These are phyloP conservation scores for Halcyon malimbica DNA, from an alignment of 2,113 vertebrate genomes.

Conservation along the genomic window DNA sequence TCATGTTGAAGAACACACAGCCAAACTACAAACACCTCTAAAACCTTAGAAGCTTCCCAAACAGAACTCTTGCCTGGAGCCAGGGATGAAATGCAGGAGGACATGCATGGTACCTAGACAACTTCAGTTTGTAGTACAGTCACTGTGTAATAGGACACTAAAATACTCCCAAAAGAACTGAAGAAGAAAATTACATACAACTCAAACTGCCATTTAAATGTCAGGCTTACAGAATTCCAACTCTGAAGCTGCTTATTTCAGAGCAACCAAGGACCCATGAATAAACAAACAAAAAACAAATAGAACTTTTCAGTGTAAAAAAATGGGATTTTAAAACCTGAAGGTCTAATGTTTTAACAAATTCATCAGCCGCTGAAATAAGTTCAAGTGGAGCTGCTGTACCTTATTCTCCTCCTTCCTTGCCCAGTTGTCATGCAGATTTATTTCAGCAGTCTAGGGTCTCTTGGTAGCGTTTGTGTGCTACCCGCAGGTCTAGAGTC, in stretches of 20 bases:
- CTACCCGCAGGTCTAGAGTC: not conserved
- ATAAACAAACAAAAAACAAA: constrained; percentile 3
- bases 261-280: not conserved
- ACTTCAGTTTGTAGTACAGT: not conserved
- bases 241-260: constrained; percentile 26
- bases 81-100: not conserved
- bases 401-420: not conserved
- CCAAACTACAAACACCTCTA: not conserved
- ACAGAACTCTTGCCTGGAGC: not conserved
- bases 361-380: not conserved
- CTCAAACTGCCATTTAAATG: constrained; percentile 45
- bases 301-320: not conserved
- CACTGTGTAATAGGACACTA: not conserved
- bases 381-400: constrained; percentile 14
- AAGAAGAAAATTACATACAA: constrained; percentile 25
- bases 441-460: constrained; percentile 11
- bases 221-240: constrained; percentile 25
- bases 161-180: constrained; percentile 24
- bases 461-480: not conserved
- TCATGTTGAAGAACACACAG: not conserved
- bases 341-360: not conserved
- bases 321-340: not conserved
- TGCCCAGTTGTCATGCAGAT: not conserved
- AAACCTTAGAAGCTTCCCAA: not conserved
- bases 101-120: not conserved